Base-by-base conservation (phyloP, 2,797 vertebrate species). In the Acomys russatus region DNA sequence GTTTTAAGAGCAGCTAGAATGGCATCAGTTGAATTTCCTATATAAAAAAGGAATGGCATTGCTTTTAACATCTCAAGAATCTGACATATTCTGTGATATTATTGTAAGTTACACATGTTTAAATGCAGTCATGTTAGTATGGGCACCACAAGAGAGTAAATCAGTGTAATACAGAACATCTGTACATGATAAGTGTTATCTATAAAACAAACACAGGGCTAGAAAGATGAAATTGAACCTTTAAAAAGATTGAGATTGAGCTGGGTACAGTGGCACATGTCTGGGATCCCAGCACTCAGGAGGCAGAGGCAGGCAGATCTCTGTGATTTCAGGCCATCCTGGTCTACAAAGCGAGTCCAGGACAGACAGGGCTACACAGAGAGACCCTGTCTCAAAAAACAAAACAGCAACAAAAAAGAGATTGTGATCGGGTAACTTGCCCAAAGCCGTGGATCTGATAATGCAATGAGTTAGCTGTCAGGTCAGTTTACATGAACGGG, bases 1-100 rank as follows among this genome's bases (percentile, higher is more conserved):
- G 28, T 91, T 76, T 95, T 92, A 79, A 74, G 33, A 93, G 64
- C 49, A 76, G 61, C 49, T 83, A 92, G 23, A 76, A 18, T 49
- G 51, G 22, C 33, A 49, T 94, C 80, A 90, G 71, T 92, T 77
- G 88, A 25, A 77, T 82, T 92, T 95, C 68, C 38, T 78, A 3
- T 56, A 28, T 71, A 3, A 56, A 56, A 86, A 35, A 44, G 63
- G 28, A 66, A 91, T 20, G 30, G 56, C 71, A 83, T 94, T 59
- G 56, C 87, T 95, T 93, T 78, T 85, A 93, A 63, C 74, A 23
- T 56, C 77, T 90, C 77, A 68, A 83, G 82, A 92, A 54, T 30
- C 76, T 90, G 84, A 56, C 44, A 6, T 74, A 4, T 14, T 94
- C 18, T 64, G 74, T 87, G 44, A n/a, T 44, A 90, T 83, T 63